Percentiles rank a stretch among this genome's conserved stretches.
phyloP scores from a whole-genome alignment of 2,113 vertebrate genomes.

The Xiphias gladius region DNA sequence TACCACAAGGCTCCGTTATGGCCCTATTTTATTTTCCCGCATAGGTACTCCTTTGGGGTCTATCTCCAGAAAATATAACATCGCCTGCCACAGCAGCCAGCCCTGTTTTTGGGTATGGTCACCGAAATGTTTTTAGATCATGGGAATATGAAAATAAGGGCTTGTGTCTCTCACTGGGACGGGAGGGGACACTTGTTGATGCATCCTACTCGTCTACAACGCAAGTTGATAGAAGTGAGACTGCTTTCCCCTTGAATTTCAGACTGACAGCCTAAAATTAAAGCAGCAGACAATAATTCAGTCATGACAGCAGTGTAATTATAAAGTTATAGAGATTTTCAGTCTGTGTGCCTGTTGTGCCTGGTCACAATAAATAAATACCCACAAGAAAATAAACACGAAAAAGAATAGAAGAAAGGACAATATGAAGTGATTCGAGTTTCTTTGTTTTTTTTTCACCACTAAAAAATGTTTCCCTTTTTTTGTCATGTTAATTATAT shows the following conservation, averaged over 20 bases:
- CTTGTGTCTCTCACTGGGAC: too few relatives aligned
- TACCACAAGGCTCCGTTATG: too few relatives aligned
- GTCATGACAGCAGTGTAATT: constrained; percentile 1
- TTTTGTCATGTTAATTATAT: too few relatives aligned
- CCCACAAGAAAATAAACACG: background rate
- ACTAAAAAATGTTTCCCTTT: too few relatives aligned
- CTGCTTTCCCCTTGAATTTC: background rate
- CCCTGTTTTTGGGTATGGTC: too few relatives aligned
- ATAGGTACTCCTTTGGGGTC: too few relatives aligned
- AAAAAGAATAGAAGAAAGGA: background rate
- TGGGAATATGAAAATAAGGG: background rate
- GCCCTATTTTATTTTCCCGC: too few relatives aligned
- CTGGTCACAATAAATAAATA: background rate
- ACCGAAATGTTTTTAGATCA: background rate
- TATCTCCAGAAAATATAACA: too few relatives aligned
- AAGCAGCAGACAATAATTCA: background rate
- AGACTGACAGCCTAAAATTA: constrained; percentile 4
- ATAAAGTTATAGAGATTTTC: background rate
- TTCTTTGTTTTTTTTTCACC: too few relatives aligned
- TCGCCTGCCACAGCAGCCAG: too few relatives aligned
- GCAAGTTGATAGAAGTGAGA: background rate
- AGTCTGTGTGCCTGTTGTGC: background rate
- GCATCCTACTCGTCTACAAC: background rate
- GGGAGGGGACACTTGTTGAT: background rate
- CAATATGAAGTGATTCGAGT: too few relatives aligned